Evolutionary conservation across 2,113 vertebrate genomes (phyloP).

Genomic region (Climacteris rufus): DNA sequence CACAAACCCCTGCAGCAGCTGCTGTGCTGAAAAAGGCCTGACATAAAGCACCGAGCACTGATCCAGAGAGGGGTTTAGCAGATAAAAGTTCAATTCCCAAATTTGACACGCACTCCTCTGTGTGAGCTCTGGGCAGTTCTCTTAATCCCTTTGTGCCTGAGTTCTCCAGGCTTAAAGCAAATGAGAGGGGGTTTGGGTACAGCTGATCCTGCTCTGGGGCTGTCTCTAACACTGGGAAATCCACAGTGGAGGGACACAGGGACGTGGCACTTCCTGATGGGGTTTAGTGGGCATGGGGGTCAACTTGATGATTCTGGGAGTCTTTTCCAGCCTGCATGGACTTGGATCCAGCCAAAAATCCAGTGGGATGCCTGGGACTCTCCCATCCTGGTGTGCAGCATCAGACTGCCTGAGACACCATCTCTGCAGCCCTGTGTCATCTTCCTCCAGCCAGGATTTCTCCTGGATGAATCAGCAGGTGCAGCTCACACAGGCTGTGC

Average conservation of each 20-base stretch:
- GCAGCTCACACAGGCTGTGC: neutral
- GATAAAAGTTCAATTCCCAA: neutral
- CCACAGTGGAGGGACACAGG: accelerated
- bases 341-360: neutral
- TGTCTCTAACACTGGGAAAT: accelerated
- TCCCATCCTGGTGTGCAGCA: neutral
- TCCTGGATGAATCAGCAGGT: neutral
- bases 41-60: neutral
- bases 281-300: neutral
- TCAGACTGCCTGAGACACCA: neutral
- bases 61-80: neutral
- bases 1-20: neutral
- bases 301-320: neutral
- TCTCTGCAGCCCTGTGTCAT: neutral
- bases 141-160: neutral
- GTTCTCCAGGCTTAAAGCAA: neutral
- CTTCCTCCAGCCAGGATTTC: neutral
- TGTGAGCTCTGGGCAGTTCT: neutral
- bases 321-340: neutral
- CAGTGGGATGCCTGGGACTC: accelerated
- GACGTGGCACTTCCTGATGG: neutral
- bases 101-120: neutral
- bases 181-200: neutral
- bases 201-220: neutral
- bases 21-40: neutral